phyloP scores from a whole-genome alignment of 2,113 vertebrate species.

The Crypturellus undulatus region DNA sequence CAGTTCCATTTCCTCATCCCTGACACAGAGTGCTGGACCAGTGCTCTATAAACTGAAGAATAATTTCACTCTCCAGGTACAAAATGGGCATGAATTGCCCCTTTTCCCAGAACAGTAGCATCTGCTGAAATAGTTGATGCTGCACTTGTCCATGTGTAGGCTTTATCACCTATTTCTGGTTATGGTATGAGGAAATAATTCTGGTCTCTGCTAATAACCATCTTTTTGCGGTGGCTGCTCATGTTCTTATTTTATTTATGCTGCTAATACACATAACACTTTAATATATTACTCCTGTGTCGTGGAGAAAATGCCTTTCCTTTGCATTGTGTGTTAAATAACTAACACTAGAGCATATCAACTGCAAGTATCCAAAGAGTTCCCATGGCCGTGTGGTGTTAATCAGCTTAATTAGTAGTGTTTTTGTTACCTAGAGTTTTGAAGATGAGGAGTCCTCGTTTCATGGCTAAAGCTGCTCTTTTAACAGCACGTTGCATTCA shows the following conservation, averaged over 20 bases:
- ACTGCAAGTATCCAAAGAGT: not conserved
- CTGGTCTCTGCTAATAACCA: not conserved
- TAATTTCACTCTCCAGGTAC: not conserved
- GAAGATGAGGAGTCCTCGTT: not conserved
- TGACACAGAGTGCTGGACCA: not conserved
- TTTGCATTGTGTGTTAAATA: not conserved
- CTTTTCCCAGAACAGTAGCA: not conserved
- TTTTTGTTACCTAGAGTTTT: not conserved
- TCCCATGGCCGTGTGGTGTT: not conserved
- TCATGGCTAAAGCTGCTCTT: not conserved
- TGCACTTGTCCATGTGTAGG: not conserved
- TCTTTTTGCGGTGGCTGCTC: conserved; percentile 31
- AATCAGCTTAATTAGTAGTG: not conserved
- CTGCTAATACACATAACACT: conserved; percentile 42
- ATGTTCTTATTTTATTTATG: conserved; percentile 30
- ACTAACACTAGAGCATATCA: not conserved
- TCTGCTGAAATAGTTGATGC: not conserved
- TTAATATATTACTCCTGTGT: not conserved
- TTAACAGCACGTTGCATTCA: not conserved
- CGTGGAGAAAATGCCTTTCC: not conserved
- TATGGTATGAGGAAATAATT: not conserved
- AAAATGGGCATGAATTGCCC: not conserved
- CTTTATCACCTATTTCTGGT: not conserved
- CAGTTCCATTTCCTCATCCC: not conserved
- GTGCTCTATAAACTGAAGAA: not conserved